Percentiles rank a stretch among this genome's conserved stretches.
phyloP scores from a whole-genome alignment of 2,113 vertebrate species.

The Nymphicus hollandicus region DNA sequence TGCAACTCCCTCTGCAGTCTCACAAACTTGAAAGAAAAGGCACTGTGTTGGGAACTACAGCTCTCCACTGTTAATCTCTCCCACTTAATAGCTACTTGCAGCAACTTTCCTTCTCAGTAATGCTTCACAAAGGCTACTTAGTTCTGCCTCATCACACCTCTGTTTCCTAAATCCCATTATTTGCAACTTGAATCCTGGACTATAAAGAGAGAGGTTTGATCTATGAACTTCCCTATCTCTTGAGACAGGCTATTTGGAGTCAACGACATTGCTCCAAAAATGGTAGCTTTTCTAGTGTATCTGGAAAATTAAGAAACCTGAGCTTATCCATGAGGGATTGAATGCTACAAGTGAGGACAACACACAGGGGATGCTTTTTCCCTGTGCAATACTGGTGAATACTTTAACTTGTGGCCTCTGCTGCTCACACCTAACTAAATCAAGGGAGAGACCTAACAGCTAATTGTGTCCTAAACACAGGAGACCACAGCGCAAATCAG shows the following conservation, averaged over 20 bases:
- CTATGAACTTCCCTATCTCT: not conserved
- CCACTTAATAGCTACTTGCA: not conserved
- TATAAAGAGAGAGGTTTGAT: not conserved
- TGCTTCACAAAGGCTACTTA: constrained; percentile 12
- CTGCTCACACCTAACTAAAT: not conserved
- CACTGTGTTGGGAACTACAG: not conserved
- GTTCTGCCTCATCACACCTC: constrained; percentile 27
- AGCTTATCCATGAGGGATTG: not conserved
- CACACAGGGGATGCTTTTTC: not conserved
- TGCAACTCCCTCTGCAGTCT: not conserved
- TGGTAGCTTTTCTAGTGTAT: not conserved
- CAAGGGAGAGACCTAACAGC: not conserved
- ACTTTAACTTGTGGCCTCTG: not conserved
- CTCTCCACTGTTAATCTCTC: not conserved
- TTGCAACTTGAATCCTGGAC: not conserved
- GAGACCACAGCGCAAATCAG: not conserved
- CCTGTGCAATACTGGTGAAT: not conserved
- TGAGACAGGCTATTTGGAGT: not conserved
- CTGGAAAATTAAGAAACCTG: not conserved
- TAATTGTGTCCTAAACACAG: not conserved
- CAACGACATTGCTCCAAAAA: fast-evolving
- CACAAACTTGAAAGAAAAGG: not conserved
- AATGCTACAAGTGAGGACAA: not conserved
- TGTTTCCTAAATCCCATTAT: constrained; percentile 23
- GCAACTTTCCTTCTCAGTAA: not conserved